These are phyloP conservation scores for Drosophila acutilabella DNA, from an alignment of 2,888 invertebrate species.

Conservation along the genomic window DNA sequence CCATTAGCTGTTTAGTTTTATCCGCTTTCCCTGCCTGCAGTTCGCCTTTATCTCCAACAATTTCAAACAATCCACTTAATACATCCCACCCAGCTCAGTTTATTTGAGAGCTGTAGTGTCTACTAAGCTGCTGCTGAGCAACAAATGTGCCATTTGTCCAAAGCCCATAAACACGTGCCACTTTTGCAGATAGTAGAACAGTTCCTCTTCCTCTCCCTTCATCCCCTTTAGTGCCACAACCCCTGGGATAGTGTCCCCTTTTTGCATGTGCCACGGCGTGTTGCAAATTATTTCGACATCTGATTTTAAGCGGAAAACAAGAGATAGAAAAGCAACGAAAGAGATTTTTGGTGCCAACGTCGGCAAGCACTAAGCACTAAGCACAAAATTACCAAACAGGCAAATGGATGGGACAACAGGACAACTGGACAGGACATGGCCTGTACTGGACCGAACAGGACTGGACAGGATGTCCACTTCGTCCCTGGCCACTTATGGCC, in stretches of 20 bases:
- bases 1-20: constrained; percentile 8
- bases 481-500: constrained; percentile 72
- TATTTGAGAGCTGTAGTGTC: constrained; percentile 25
- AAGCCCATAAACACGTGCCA: constrained; percentile 75
- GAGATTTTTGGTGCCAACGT: constrained; percentile 60
- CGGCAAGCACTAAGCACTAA: constrained; percentile 55
- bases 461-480: constrained; percentile 9
- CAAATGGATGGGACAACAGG: constrained; percentile 65
- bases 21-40: neutral
- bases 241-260: constrained; percentile 9
- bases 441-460: constrained; percentile 4
- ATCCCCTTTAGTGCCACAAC: neutral
- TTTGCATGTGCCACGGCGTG: constrained; percentile 71
- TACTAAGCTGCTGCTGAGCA: constrained; percentile 52
- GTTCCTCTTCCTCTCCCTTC: constrained; percentile 1
- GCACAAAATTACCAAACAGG: constrained; percentile 76
- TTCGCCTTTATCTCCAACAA: constrained; percentile 1
- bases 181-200: constrained; percentile 39
- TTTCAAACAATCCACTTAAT: constrained; percentile 14
- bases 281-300: constrained; percentile 84
- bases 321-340: constrained; percentile 68
- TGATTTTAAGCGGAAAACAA: constrained; percentile 85
- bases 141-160: constrained; percentile 57
- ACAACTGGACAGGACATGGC: constrained; percentile 11
- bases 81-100: neutral